Conservation (phyloP, 2,888 invertebrate species). For the Dynastes tityus region DNA sequence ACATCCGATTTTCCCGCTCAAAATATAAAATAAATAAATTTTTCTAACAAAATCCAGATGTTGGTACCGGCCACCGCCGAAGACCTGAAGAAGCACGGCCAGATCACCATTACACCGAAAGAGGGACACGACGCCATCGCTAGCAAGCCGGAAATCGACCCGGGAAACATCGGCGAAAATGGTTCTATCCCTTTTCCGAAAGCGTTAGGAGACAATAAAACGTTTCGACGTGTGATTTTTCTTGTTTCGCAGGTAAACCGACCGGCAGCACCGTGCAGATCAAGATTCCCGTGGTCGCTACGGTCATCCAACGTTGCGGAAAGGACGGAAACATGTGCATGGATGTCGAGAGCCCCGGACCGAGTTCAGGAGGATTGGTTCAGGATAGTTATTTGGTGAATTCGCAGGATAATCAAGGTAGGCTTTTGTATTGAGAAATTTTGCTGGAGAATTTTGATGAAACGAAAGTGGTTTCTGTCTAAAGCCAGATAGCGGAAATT, state of each 20-base stretch:
- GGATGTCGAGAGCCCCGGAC: conserved; percentile 68
- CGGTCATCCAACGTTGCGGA: conserved; percentile 67
- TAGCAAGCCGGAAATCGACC: conserved; percentile 38
- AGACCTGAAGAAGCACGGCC: conserved; percentile 78
- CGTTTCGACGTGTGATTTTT: background rate
- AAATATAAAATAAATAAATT: conserved; percentile 7
- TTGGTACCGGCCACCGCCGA: conserved; percentile 82
- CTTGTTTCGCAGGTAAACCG: conserved; percentile 36
- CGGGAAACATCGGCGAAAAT: conserved; percentile 25
- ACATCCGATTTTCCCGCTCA: too few species aligned
- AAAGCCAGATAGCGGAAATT: too few species aligned
- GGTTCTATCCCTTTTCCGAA: conserved; percentile 5
- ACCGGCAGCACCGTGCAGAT: conserved; percentile 66
- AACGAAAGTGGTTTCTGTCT: too few species aligned
- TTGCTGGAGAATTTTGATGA: background rate
- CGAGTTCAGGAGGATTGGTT: conserved; percentile 57
- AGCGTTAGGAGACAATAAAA: background rate
- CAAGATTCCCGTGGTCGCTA: conserved; percentile 69
- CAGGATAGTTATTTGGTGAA: conserved; percentile 54
- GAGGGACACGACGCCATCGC: conserved; percentile 28
- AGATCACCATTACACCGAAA: conserved; percentile 71
- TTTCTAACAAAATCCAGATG: conserved; percentile 70
- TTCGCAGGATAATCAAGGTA: conserved; percentile 44
- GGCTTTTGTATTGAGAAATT: background rate
- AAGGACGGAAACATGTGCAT: conserved; percentile 66